These are phyloP conservation scores for Clarias laeviceps DNA, from an alignment of 2,797 vertebrate genomes.

Conservation along the genomic window DNA sequence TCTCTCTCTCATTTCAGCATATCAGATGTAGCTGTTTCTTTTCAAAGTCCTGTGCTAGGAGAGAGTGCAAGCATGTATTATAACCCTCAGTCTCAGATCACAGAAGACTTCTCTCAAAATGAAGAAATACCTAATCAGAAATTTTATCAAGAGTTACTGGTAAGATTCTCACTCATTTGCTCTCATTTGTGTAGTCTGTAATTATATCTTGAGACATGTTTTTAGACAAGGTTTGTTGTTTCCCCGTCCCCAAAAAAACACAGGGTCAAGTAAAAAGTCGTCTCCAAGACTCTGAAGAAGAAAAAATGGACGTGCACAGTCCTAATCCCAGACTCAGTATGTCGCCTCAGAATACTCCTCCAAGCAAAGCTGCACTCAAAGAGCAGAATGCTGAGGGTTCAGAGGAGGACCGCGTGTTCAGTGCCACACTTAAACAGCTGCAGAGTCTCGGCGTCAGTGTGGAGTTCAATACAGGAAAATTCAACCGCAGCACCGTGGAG, in stretches of 20 bases:
- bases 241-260: not conserved
- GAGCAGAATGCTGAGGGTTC: slow-evolving; percentile 54
- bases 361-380: slow-evolving; percentile 51
- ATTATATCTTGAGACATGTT: not conserved
- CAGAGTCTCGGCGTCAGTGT: slow-evolving; percentile 84
- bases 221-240: not conserved
- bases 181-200: not conserved
- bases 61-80: slow-evolving; percentile 73
- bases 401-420: slow-evolving; percentile 77
- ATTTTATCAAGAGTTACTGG: slow-evolving; percentile 88
- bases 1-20: slow-evolving; percentile 11
- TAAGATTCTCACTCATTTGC: slow-evolving; percentile 60
- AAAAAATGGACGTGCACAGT: slow-evolving; percentile 54
- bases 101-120: slow-evolving; percentile 54
- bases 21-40: slow-evolving; percentile 49
- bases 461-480: slow-evolving; percentile 68
- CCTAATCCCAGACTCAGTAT: slow-evolving; percentile 36
- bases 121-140: slow-evolving; percentile 68
- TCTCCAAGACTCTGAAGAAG: slow-evolving; percentile 74
- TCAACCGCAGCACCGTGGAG: slow-evolving; percentile 74
- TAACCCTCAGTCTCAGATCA: slow-evolving; percentile 65
- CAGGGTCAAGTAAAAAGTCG: slow-evolving; percentile 87
- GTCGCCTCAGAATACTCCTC: slow-evolving; percentile 50
- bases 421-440: slow-evolving; percentile 84
- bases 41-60: slow-evolving; percentile 72